A percentile compares a stretch with the other conserved stretches of the same genome.
These are phyloP conservation scores for Meteorus sp. DNA, from an alignment of 1,140 invertebrate species.

Conservation along the genomic window DNA sequence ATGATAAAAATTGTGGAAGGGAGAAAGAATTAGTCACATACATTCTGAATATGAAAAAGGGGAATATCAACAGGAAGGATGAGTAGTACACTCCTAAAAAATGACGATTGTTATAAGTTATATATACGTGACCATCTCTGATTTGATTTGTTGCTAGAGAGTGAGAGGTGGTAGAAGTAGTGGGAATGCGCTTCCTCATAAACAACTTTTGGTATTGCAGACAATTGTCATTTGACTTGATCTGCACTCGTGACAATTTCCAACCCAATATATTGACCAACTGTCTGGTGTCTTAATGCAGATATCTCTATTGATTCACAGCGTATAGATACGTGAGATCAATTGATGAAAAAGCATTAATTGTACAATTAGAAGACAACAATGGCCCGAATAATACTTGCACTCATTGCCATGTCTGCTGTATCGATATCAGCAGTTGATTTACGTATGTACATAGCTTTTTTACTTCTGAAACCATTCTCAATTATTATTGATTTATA, in stretches of 20 bases:
- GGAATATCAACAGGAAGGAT: too few species aligned
- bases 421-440: constrained; percentile 25
- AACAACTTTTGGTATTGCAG: background rate
- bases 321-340: too few species aligned
- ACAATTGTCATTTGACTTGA: constrained; percentile 16
- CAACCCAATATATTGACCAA: constrained; percentile 19
- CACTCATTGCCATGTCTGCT: background rate
- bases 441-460: constrained; percentile 41
- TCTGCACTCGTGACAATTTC: constrained; percentile 12
- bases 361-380: too few species aligned
- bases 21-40: too few species aligned
- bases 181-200: constrained; percentile 6
- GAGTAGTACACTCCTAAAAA: too few species aligned
- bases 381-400: constrained; percentile 10
- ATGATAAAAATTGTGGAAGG: too few species aligned
- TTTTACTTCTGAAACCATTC: constrained; percentile 7
- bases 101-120: background rate
- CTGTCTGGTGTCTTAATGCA: background rate
- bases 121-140: background rate
- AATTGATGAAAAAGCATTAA: too few species aligned
- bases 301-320: constrained; percentile 1
- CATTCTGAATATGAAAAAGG: too few species aligned
- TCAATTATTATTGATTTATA: constrained; percentile 2
- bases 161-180: background rate
- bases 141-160: background rate